phyloP scores from a whole-genome alignment of 2,888 invertebrate genomes.

The Laspeyria flexula region DNA sequence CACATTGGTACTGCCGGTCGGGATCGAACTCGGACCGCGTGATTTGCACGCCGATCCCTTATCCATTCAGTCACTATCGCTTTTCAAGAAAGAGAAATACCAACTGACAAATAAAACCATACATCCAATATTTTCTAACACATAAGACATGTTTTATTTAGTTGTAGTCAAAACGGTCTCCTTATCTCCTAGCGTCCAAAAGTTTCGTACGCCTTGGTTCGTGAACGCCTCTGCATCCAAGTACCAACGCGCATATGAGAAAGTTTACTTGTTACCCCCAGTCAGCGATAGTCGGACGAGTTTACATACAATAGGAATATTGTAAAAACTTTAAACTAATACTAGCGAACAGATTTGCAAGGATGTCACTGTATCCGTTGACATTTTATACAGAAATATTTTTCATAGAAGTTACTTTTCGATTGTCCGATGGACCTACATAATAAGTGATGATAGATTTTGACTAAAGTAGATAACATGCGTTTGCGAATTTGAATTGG shows the following conservation, averaged over 20 bases:
- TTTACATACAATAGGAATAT: conserved; percentile 44
- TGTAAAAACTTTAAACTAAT: conserved; percentile 41
- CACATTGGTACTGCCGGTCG: too few relatives aligned
- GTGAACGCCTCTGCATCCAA: conserved; percentile 8
- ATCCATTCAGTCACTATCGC: too few relatives aligned
- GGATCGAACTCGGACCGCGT: too few relatives aligned
- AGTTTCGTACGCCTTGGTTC: conserved; percentile 20
- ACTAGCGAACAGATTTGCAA: conserved; percentile 35
- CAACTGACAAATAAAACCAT: too few relatives aligned
- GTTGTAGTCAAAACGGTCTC: conserved; percentile 19
- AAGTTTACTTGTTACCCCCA: conserved; percentile 48
- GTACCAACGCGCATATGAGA: conserved; percentile 23
- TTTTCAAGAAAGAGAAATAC: too few relatives aligned
- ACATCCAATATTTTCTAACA: too few relatives aligned
- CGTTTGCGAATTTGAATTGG: too few relatives aligned
- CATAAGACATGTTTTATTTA: conserved; percentile 8
- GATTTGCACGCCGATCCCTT: too few relatives aligned
- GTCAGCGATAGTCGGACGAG: conserved; percentile 35
- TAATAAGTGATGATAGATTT: too few relatives aligned
- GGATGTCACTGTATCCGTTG: conserved; percentile 16
- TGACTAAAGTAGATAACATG: too few relatives aligned
- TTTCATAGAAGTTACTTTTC: too few relatives aligned
- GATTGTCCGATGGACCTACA: too few relatives aligned
- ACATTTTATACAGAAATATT: conserved; percentile 15
- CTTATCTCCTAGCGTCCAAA: conserved; percentile 19